Evolutionary conservation across 92 coral and sea anemone species (phyloP).

Genomic region (Porites lobata): DNA sequence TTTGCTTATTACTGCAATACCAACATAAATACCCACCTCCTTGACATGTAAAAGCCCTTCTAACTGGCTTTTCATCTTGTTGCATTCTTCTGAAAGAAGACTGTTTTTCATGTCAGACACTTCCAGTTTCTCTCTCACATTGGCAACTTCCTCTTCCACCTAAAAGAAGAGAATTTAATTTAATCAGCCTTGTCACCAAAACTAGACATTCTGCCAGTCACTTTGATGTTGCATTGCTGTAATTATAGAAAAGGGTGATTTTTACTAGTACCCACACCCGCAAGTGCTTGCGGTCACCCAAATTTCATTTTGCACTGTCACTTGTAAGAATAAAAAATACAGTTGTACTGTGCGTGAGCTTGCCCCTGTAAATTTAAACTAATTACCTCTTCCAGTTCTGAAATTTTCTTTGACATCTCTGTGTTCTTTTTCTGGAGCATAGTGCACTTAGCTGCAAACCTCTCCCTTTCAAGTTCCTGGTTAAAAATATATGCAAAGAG

Average conservation of each 20-base stretch:
- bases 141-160: constrained; percentile 84
- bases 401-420: constrained; percentile 85
- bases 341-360: no score
- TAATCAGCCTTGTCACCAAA: no score
- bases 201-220: no score
- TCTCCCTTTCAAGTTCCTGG: constrained; percentile 94
- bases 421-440: constrained; percentile 90
- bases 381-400: constrained; percentile 85
- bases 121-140: constrained; percentile 76
- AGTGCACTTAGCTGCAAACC: constrained; percentile 88
- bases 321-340: no score
- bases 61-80: constrained; percentile 78
- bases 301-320: no score
- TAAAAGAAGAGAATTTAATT: not conserved
- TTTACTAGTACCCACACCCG: no score
- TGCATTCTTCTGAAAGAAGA: constrained; percentile 76
- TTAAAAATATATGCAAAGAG: not conserved
- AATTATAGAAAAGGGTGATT: no score
- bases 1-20: not conserved
- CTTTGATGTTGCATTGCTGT: no score
- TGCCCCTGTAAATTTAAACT: not conserved
- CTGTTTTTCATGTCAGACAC: constrained; percentile 66
- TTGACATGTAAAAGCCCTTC: constrained; percentile 79
- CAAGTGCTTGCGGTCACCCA: no score
- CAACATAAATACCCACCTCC: constrained; percentile 65